phyloP scores from a whole-genome alignment of 1,140 invertebrate species.

The Dendroctonus ponderosae region DNA sequence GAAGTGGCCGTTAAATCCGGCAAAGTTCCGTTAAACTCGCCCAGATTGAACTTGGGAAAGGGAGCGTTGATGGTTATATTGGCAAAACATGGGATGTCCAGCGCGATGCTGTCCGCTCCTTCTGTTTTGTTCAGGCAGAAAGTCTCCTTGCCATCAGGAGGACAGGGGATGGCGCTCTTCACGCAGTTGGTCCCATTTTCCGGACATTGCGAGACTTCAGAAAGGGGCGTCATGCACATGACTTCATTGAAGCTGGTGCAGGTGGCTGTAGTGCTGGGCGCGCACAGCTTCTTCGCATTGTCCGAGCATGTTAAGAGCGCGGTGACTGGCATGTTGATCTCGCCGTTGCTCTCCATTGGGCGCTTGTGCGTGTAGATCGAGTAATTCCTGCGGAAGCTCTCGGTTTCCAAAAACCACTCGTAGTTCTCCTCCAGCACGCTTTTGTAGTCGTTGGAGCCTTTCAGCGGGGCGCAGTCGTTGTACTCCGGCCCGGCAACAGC shows the following conservation, averaged over 20 bases:
- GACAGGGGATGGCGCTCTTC: slow-evolving; percentile 28
- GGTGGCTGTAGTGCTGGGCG: slow-evolving; percentile 19
- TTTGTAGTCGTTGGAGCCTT: slow-evolving; percentile 30
- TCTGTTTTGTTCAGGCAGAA: slow-evolving; percentile 35
- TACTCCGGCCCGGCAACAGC: slow-evolving; percentile 40
- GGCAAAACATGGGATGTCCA: slow-evolving; percentile 33
- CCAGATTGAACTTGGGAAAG: slow-evolving; percentile 32
- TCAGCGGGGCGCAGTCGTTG: slow-evolving; percentile 17
- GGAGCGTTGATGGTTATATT: slow-evolving; percentile 36
- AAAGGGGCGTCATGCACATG: slow-evolving; percentile 28
- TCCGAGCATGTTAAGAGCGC: slow-evolving; percentile 30
- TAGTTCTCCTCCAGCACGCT: slow-evolving; percentile 30
- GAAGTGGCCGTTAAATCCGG: slow-evolving; percentile 18
- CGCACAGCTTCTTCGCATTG: slow-evolving; percentile 28
- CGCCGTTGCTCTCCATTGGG: slow-evolving; percentile 34
- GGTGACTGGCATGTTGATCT: slow-evolving; percentile 30
- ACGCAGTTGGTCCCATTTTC: slow-evolving; percentile 25
- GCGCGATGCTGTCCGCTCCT: slow-evolving; percentile 4
- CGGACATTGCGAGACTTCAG: slow-evolving; percentile 21
- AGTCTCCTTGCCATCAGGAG: slow-evolving; percentile 11
- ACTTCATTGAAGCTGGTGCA: slow-evolving; percentile 36
- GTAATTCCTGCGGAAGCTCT: slow-evolving; percentile 29
- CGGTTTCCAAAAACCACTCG: slow-evolving; percentile 29
- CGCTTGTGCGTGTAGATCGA: slow-evolving; percentile 27
- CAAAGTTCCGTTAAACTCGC: slow-evolving; percentile 32